A percentile compares a stretch with the other conserved stretches of the same genome.
These are phyloP conservation scores for Machimus atricapillus DNA, from an alignment of 2,888 invertebrate genomes.

Conservation along the genomic window DNA sequence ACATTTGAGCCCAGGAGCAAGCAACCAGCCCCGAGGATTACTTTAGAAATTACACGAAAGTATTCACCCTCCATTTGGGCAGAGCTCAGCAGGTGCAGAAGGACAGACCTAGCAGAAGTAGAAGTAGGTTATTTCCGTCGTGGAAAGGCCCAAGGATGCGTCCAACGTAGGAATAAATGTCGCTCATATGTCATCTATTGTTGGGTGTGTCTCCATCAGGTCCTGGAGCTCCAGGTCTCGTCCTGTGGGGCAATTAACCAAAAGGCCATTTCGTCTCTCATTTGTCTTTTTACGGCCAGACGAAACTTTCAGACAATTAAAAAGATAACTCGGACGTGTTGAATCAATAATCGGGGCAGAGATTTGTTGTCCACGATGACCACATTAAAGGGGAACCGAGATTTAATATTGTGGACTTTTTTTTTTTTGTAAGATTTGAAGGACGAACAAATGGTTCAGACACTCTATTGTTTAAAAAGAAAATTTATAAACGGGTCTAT, in stretches of 20 bases:
- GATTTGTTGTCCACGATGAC: neutral
- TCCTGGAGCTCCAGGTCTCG: neutral
- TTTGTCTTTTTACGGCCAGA: neutral
- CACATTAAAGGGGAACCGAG: neutral
- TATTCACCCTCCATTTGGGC: neutral
- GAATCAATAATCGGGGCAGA: neutral
- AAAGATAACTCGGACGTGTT: neutral
- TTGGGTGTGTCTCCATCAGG: neutral
- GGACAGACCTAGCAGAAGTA: neutral
- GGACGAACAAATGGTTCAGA: no score
- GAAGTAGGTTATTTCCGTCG: neutral
- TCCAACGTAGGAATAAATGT: neutral
- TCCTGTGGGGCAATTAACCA: neutral
- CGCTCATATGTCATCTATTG: neutral
- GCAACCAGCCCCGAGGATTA: neutral
- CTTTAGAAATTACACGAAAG: neutral
- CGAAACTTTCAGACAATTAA: neutral
- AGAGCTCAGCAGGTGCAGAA: neutral
- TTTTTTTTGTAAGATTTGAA: neutral
- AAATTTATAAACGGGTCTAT: no score
- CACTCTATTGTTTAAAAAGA: no score
- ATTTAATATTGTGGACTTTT: neutral
- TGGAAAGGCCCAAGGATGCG: neutral
- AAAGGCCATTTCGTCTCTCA: neutral
- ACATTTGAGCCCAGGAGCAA: neutral